Evolutionary conservation across 2,113 vertebrate genomes (phyloP).

Genomic region (Alces alces): DNA sequence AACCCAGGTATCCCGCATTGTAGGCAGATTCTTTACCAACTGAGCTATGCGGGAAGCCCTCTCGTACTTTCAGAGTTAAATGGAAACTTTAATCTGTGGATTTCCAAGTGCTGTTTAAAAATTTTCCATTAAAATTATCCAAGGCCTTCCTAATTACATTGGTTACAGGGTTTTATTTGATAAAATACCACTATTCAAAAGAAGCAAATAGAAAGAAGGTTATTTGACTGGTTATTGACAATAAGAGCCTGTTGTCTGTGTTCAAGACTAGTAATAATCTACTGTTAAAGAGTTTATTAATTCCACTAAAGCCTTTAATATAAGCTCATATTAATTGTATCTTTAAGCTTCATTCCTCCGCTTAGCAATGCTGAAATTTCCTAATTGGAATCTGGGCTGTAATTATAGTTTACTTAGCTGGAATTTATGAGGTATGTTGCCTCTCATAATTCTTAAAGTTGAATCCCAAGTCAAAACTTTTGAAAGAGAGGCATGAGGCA

Average conservation of each 20-base stretch:
- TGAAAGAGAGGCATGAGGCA: background rate
- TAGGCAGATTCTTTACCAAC: background rate
- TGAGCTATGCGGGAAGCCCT: background rate
- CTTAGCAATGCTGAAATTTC: constrained; percentile 64
- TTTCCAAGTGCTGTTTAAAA: background rate
- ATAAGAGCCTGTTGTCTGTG: constrained; percentile 57
- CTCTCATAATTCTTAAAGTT: constrained; percentile 58
- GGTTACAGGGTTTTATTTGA: constrained; percentile 24
- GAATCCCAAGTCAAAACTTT: constrained; percentile 13
- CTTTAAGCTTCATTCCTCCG: constrained; percentile 75
- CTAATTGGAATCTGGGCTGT: constrained; percentile 68
- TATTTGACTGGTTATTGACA: constrained; percentile 66
- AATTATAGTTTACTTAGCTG: constrained; percentile 80
- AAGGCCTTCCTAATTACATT: background rate
- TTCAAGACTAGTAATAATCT: constrained; percentile 65
- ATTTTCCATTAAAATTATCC: constrained; percentile 41
- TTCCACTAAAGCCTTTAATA: constrained; percentile 77
- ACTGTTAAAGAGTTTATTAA: constrained; percentile 78
- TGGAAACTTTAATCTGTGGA: background rate
- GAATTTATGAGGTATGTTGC: constrained; percentile 68
- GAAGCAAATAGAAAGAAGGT: constrained; percentile 1
- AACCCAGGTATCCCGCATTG: background rate
- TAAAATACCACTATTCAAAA: constrained; percentile 41
- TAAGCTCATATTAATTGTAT: constrained; percentile 81
- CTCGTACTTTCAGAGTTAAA: background rate